Evolutionary conservation across 2,113 vertebrate species (phyloP).

Genomic region (Corapipo altera): DNA sequence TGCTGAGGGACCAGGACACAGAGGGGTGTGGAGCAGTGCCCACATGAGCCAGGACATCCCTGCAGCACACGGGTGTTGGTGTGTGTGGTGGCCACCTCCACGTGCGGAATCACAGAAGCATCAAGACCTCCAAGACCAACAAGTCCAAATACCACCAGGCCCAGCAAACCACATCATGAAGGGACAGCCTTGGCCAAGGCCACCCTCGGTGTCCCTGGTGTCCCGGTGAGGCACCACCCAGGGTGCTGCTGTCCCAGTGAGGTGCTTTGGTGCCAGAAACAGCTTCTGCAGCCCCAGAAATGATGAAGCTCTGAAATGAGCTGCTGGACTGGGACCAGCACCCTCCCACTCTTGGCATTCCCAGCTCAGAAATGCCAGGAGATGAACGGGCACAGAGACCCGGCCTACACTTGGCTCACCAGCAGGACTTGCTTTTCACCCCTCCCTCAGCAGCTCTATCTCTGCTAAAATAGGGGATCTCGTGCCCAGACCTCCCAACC

Average conservation of each 20-base stretch:
- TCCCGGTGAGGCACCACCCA: rapidly evolving
- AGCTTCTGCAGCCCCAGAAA: not conserved
- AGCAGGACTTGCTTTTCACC: not conserved
- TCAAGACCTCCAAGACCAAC: not conserved
- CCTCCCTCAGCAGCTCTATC: not conserved
- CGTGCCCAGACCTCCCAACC: not conserved
- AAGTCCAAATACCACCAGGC: not conserved
- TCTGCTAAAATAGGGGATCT: not conserved
- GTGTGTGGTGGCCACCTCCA: not conserved
- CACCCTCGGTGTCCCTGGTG: not conserved
- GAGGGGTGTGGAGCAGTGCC: rapidly evolving
- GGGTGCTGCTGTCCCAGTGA: rapidly evolving
- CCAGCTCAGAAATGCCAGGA: not conserved
- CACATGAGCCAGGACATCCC: rapidly evolving
- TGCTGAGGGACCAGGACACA: not conserved
- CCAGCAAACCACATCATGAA: not conserved
- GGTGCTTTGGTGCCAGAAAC: rapidly evolving
- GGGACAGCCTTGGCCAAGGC: not conserved
- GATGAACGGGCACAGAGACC: not conserved
- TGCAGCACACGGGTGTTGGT: rapidly evolving
- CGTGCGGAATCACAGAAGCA: not conserved
- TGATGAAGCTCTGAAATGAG: not conserved
- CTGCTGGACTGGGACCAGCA: not conserved
- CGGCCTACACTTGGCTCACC: not conserved
- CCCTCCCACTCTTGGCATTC: not conserved